These are phyloP conservation scores for Arnoldichthys spilopterus DNA, from an alignment of 2,797 vertebrate genomes.

Conservation along the genomic window DNA sequence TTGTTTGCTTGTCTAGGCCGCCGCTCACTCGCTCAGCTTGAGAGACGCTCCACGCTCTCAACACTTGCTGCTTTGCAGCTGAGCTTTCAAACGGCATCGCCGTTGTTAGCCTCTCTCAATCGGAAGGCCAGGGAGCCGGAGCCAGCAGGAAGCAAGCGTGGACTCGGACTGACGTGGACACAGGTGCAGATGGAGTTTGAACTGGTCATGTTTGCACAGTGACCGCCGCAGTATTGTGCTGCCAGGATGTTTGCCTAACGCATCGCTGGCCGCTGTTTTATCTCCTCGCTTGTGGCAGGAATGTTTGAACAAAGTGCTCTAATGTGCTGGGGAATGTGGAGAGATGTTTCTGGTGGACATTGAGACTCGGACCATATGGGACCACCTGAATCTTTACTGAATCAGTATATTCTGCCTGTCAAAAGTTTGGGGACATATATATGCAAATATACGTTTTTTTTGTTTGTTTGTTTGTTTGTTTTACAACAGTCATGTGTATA, in stretches of 20 bases:
- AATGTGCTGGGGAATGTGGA: neutral
- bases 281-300: slow-evolving; percentile 64
- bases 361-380: neutral
- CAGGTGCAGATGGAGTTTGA: slow-evolving; percentile 75
- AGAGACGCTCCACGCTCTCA: slow-evolving; percentile 22
- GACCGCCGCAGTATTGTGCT: slow-evolving; percentile 54
- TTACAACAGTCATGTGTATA: too few species aligned
- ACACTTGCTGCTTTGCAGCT: slow-evolving; percentile 27
- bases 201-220: slow-evolving; percentile 44
- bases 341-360: neutral
- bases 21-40: slow-evolving; percentile 4
- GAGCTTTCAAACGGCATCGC: neutral
- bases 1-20: slow-evolving; percentile 31
- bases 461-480: neutral
- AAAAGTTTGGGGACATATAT: too few species aligned
- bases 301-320: slow-evolving; percentile 47
- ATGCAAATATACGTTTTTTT: too few species aligned
- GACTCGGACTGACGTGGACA: slow-evolving; percentile 67
- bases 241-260: slow-evolving; percentile 74
- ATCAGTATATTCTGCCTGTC: neutral
- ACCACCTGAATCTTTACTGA: neutral
- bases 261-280: slow-evolving; percentile 72
- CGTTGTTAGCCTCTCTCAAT: slow-evolving; percentile 15
- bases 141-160: slow-evolving; percentile 44
- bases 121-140: slow-evolving; percentile 5